phyloP scores from a whole-genome alignment of 1,140 invertebrate species.

The Drosophila sp. region DNA sequence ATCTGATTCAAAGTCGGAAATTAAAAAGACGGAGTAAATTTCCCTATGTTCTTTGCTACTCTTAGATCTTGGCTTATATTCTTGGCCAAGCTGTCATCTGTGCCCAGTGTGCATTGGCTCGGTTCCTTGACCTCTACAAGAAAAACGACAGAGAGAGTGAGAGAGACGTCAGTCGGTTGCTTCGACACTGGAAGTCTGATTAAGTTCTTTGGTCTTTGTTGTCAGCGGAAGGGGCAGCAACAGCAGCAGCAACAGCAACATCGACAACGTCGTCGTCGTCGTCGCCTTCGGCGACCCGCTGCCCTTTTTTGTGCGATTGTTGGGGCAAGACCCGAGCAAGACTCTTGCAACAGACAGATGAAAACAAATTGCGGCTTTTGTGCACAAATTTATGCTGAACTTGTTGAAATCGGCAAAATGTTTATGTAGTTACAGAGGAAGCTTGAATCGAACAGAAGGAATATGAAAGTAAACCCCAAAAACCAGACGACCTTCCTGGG shows the following conservation, averaged over 20 bases:
- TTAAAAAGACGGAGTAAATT: too few relatives aligned
- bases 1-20: too few relatives aligned
- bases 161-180: not conserved
- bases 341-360: conserved; percentile 59
- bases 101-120: conserved; percentile 25
- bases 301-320: conserved; percentile 38
- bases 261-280: conserved; percentile 17
- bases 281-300: not conserved
- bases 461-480: conserved; percentile 76
- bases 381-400: conserved; percentile 79
- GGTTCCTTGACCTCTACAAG: conserved; percentile 69
- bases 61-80: too few relatives aligned
- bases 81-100: not conserved
- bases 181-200: conserved; percentile 49
- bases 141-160: not conserved
- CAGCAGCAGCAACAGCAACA: conserved; percentile 16
- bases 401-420: conserved; percentile 79
- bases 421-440: conserved; percentile 56
- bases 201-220: conserved; percentile 64
- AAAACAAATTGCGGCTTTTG: conserved; percentile 81
- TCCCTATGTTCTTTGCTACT: too few relatives aligned
- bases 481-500: conserved; percentile 80
- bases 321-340: conserved; percentile 23
- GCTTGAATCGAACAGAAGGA: conserved; percentile 39
- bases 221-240: not conserved